Conservation (phyloP, 2,888 invertebrate genomes). For the Lepidocyrtinus sp. region DNA sequence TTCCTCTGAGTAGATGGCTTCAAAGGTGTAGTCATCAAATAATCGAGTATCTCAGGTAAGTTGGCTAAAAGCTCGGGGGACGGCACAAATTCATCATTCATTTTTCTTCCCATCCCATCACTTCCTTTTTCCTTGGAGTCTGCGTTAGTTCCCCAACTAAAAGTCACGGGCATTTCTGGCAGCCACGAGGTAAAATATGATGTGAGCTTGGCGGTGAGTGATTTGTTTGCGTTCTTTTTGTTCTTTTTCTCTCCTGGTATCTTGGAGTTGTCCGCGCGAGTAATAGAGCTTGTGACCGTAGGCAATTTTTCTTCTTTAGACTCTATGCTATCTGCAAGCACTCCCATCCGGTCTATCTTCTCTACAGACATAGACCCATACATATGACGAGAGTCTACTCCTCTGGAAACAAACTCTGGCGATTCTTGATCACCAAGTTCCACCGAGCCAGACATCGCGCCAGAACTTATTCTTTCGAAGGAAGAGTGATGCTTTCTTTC, state of each 20-base stretch:
- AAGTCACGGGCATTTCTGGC: conserved; percentile 32
- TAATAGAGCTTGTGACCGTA: not conserved
- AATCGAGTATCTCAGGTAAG: not conserved
- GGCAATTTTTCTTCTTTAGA: conserved; percentile 44
- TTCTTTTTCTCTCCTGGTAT: conserved; percentile 54
- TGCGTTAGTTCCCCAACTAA: conserved; percentile 1
- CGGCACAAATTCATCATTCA: conserved; percentile 20
- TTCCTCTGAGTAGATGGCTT: not conserved
- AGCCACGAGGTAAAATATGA: conserved; percentile 58
- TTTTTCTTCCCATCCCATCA: conserved; percentile 19
- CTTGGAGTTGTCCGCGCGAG: conserved; percentile 43
- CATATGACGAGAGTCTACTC: conserved; percentile 30
- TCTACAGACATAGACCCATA: conserved; percentile 33
- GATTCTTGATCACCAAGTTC: conserved; percentile 41
- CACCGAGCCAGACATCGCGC: conserved; percentile 48
- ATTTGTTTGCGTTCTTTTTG: conserved; percentile 52
- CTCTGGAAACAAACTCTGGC: conserved; percentile 40
- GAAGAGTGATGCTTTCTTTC: conserved; percentile 55
- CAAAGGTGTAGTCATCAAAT: not conserved
- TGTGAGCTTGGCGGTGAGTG: conserved; percentile 52
- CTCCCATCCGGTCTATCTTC: conserved; percentile 48
- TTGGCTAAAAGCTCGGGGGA: not conserved
- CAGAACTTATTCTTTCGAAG: conserved; percentile 53
- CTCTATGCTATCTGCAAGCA: conserved; percentile 26
- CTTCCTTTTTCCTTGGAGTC: conserved; percentile 7